These are phyloP conservation scores for Oncorhynchus kisutch DNA, from an alignment of 2,113 vertebrate species.

Conservation along the genomic window DNA sequence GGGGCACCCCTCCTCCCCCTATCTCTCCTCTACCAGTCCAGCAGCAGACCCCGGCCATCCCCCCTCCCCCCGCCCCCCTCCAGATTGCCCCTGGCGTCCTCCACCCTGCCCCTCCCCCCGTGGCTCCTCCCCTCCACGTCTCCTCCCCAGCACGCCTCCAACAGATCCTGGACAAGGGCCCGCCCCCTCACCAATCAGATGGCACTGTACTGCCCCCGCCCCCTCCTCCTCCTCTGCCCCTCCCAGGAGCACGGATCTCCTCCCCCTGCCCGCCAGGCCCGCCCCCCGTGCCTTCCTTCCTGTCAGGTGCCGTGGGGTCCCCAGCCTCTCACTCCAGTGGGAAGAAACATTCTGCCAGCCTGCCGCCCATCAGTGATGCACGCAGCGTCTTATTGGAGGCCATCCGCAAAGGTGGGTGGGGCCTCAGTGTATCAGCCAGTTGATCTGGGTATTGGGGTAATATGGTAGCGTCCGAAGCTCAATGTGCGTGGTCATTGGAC, in stretches of 20 bases:
- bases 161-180: constrained; percentile 80
- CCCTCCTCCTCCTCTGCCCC: constrained; percentile 88
- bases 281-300: constrained; percentile 81
- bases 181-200: constrained; percentile 77
- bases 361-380: constrained; percentile 96
- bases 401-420: constrained; percentile 88
- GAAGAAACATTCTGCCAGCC: constrained; percentile 90
- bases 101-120: constrained; percentile 90
- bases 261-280: constrained; percentile 84
- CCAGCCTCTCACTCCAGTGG: constrained; percentile 79
- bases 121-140: constrained; percentile 91
- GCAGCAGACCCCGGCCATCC: constrained; percentile 82
- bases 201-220: constrained; percentile 86
- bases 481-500: too few relatives aligned
- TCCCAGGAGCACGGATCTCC: constrained; percentile 84
- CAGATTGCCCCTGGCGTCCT: constrained; percentile 94
- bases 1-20: constrained; percentile 87
- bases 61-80: constrained; percentile 83
- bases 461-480: too few relatives aligned
- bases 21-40: constrained; percentile 80
- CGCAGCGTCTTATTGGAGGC: constrained; percentile 97
- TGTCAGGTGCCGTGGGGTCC: constrained; percentile 82
- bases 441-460: too few relatives aligned
- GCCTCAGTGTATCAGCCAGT: background rate
- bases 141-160: constrained; percentile 86